These are phyloP conservation scores for Canis aureus DNA, from an alignment of 2,113 vertebrate genomes.

Conservation along the genomic window DNA sequence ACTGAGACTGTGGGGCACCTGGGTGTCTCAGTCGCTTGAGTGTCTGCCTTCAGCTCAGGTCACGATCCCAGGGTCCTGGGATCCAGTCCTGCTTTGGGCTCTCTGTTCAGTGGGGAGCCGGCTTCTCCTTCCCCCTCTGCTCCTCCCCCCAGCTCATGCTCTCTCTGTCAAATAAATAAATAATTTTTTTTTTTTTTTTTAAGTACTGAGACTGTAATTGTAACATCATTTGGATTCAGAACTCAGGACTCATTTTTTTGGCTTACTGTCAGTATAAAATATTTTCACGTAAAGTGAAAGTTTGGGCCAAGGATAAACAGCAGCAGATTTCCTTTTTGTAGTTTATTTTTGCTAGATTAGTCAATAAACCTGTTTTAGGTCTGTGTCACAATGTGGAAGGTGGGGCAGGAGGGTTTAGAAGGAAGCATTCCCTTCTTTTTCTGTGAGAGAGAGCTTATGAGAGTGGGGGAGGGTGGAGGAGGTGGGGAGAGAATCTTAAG, in stretches of 20 bases:
- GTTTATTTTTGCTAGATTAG: slow-evolving; percentile 24
- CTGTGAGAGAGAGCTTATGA: neutral
- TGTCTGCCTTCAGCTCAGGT: no score
- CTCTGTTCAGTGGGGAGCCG: no score
- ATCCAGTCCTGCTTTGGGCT: no score
- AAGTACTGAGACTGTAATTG: neutral
- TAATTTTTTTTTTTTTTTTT: no score
- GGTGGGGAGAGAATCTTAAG: neutral
- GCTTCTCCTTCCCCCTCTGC: no score
- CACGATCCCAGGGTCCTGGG: no score
- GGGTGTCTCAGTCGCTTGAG: no score
- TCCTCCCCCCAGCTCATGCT: no score
- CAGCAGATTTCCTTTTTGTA: slow-evolving; percentile 1
- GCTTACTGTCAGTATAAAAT: slow-evolving; percentile 14
- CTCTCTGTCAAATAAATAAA: no score
- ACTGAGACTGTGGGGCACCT: no score
- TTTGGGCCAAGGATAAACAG: neutral
- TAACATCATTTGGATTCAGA: slow-evolving; percentile 30
- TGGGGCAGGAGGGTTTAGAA: neutral
- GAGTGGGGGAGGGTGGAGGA: no score
- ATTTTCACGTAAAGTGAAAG: neutral
- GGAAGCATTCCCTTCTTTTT: neutral
- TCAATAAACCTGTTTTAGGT: slow-evolving; percentile 11
- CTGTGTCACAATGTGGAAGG: neutral
- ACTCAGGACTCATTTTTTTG: slow-evolving; percentile 6